These are phyloP conservation scores for Nothocercus julius DNA, from an alignment of 2,113 vertebrate genomes.

Conservation along the genomic window DNA sequence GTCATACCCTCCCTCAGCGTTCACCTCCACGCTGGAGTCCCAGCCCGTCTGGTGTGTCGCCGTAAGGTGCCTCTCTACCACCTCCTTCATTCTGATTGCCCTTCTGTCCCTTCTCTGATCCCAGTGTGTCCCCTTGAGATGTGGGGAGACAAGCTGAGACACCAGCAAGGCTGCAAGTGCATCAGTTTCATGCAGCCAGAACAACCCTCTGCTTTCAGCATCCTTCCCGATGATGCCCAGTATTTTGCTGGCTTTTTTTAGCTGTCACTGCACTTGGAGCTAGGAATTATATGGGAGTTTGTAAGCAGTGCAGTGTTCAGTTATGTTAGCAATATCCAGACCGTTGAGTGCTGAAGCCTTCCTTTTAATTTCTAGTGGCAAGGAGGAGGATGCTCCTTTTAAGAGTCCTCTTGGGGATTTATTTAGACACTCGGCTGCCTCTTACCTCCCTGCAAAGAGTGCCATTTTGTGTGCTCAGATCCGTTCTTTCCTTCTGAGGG, in stretches of 20 bases:
- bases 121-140: not conserved
- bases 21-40: not conserved
- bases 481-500: not conserved
- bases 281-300: not conserved
- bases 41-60: not conserved
- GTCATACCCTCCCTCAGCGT: not conserved
- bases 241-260: not conserved
- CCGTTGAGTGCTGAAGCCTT: not conserved
- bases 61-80: not conserved
- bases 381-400: not conserved
- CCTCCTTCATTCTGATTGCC: not conserved
- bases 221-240: not conserved
- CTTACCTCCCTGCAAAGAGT: not conserved
- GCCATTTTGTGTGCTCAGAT: not conserved
- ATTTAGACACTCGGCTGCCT: not conserved
- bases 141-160: not conserved
- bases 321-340: constrained; percentile 8
- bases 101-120: not conserved
- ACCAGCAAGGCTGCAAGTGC: not conserved
- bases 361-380: not conserved
- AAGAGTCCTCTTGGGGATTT: not conserved
- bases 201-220: not conserved
- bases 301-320: not conserved
- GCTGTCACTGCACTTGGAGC: not conserved
- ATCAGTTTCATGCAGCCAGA: not conserved